Evolutionary conservation across 2,888 invertebrate genomes (phyloP), one percentile per base, ranked within the genome.

Genomic region (Spilarctia lutea): DNA sequence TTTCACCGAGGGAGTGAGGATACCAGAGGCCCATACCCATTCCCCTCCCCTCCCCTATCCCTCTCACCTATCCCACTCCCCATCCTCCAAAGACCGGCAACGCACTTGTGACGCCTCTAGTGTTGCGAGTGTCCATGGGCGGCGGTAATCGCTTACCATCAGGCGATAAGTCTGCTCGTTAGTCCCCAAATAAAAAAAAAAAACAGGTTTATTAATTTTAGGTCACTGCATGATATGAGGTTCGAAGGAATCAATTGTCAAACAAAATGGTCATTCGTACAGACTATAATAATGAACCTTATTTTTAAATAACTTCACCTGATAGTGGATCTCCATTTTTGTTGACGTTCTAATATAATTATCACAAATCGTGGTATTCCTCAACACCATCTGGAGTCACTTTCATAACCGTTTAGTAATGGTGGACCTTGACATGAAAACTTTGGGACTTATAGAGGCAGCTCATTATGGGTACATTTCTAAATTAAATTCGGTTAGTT

Each of bases 401-500:
- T 52, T 56, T 66, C 48, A 20, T n/a, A 66, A 48, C 39, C n/a
- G 1, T 72, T 35, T 24, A 8, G 35, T 73, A 35, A 39, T 60
- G 39, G 27, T 10, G 45, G 67, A 45, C 74, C 70, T 74, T 71
- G 71, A 60, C 66, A 70, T 35, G n/a, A 30, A 35, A 71, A 74
- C 71, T 71, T 71, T 74, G 74, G 71, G 0, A 4, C 10, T 60
- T 39, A 45, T 60, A 66, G 45, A 30, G 65, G 70, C n/a, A 70
- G 56, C 52, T 35, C 39, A 69, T 68, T 71, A 74, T 65, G 52
- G 1, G 0, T 42, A 65, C 18, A 60, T 56, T 60, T 60, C 56
- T 69, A 68, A 27, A 30, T 67, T 27, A 60, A 60, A 27, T 27
- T 27, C 13, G 27, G n/a, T 16, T 0, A 63, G 30, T 30, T 63